Base-by-base conservation (phyloP, 2,113 vertebrate species). In the Myotis brandtii region DNA sequence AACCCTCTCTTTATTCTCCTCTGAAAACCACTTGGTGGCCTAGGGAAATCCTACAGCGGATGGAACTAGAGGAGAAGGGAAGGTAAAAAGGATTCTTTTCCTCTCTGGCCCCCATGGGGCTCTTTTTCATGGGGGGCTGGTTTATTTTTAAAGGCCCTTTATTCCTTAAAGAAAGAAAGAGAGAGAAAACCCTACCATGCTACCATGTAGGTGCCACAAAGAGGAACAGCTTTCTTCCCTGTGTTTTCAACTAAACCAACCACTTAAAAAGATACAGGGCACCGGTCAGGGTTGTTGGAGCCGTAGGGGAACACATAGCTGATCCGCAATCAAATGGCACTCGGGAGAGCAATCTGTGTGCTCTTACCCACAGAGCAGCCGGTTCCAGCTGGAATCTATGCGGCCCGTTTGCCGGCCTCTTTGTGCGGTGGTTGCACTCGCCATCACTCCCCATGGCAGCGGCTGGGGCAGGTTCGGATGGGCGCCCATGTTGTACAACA, bases 291-390 rank as follows among this genome's bases (percentile, higher is more conserved):
- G 80, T 76, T 0, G 11, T 72, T 69, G 89, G 95, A 93, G 91
- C 82, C 69, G 50, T 46, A 48, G 85, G 90, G 6, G 70, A 34
- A 82, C 91, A 72, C 54, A 72, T 18, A 12, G 75, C 70, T 46
- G 85, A 86, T 95, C 73, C 77, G 54, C 92, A 97, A 96, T 96
- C 96, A 89, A 92, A 95, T 91, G 97, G 48, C 94, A 72, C 97
- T 96, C n/a, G 2, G 75, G 86, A 1, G 46, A 96, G 88, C 83
- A 94, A 95, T 93, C 95, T 76, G 92, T 91, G 88, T 34, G 94
- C 94, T 91, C 95, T 89, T 64, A 70, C 94, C 95, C 86, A 79
- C 88, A 34, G 94, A 90, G 96, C 84, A 75, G 67, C 89, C 94
- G 43, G 86, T 62, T 93, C 80, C 89, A 50, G 17, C 94, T 8